Evolutionary conservation across 2,888 invertebrate species (phyloP), one percentile per base, ranked within the genome.

Genomic region (Cerastoderma edule): DNA sequence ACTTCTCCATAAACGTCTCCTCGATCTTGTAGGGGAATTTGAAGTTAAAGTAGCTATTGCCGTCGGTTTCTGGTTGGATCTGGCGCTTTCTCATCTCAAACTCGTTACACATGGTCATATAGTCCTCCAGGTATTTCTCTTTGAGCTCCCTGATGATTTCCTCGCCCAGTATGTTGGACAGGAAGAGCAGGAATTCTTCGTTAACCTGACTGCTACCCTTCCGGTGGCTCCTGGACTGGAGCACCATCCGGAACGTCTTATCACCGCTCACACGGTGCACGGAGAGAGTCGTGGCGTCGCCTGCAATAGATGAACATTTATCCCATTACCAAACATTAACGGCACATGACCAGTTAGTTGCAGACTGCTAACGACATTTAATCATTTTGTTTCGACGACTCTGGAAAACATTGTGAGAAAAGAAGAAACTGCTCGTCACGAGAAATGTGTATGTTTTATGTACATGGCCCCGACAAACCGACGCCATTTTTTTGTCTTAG

Each of bases 191-290:
- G 28, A 69, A 69, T 28, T 60, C 50, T 6, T 50, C 69, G 24
- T 69, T 69, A 2, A 69, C 69, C 53, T 69, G 69, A 19, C 24
- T 69, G 28, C 69, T 69, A 8, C 69, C 69, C 35, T 69, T 69
- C 60, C 32, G 24, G 32, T 69, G 69, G 39, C 69, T 69, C 5
- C 63, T 28, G 6, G 69, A 48, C 63, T 69, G 69, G 50, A 30
- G 53, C 5, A 69, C 69, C 69, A 69, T 69, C 24, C 53, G 48
- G 50, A 69, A 69, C 8, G 63, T 60, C 28, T 69, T 69, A 53
- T 69, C 69, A 8, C 69, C 69, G n/a, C 69, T 69, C 19, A 69
- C 63, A 19, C 69, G 60, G 35, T 69, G 69, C 22, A 69, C 63
- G 53, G 69, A 69, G 22, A 69, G 22, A 10, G 69, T 69, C 13